phyloP scores from a whole-genome alignment of 2,888 invertebrate genomes.

The Ecdyonurus torrentis region DNA sequence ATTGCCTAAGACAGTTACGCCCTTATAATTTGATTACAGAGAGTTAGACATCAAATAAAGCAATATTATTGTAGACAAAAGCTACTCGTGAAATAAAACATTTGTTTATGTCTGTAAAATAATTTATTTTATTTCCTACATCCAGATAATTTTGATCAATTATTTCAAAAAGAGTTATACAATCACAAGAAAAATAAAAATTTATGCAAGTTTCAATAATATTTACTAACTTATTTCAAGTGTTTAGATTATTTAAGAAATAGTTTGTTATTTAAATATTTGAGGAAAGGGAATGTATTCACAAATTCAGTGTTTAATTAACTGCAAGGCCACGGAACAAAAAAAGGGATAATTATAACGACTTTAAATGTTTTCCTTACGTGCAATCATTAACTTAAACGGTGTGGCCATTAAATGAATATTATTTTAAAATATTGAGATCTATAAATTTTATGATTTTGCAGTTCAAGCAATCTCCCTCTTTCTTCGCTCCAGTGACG shows the following conservation, averaged over 20 bases:
- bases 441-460: too few species aligned
- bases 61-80: background rate
- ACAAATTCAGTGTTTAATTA: background rate
- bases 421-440: background rate
- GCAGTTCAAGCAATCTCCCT: background rate
- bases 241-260: too few species aligned
- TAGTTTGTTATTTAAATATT: too few species aligned
- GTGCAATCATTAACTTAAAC: background rate
- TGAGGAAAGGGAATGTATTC: too few species aligned
- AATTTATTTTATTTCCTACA: background rate
- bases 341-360: background rate
- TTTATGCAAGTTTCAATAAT: too few species aligned
- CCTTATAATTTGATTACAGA: background rate
- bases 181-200: too few species aligned
- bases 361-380: background rate
- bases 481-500: background rate
- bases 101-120: background rate
- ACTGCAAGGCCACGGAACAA: background rate
- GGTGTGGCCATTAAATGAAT: background rate
- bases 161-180: too few species aligned
- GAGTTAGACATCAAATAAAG: too few species aligned
- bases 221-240: too few species aligned
- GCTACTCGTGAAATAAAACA: background rate
- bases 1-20: background rate
- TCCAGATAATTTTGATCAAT: background rate